These are phyloP conservation scores for Aythya baeri DNA, from an alignment of 2,113 vertebrate genomes.

Conservation along the genomic window DNA sequence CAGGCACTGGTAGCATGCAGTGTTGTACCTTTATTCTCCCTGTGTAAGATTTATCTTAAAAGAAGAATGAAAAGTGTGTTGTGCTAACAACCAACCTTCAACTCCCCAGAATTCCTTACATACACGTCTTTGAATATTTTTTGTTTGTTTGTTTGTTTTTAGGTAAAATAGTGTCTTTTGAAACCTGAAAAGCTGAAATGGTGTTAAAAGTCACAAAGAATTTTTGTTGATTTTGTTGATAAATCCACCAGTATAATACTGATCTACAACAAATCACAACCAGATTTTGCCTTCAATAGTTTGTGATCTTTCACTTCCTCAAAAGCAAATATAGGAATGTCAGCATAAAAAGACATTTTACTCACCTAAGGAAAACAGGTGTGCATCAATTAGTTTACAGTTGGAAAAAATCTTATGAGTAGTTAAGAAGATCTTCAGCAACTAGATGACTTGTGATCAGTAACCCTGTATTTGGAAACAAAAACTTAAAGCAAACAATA, in stretches of 20 bases:
- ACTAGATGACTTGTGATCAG: background rate
- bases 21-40: background rate
- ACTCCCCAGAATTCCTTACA: background rate
- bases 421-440: background rate
- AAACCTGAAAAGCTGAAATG: background rate
- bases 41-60: background rate
- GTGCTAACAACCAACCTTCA: background rate
- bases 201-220: background rate
- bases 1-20: background rate
- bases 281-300: background rate
- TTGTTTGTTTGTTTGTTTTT: too few species aligned
- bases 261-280: background rate
- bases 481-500: background rate
- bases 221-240: background rate
- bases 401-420: background rate
- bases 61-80: background rate
- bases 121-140: background rate
- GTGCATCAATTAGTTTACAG: background rate
- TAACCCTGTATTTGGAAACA: background rate
- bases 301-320: background rate
- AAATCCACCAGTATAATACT: background rate
- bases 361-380: background rate
- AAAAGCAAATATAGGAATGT: conserved; percentile 1
- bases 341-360: background rate
- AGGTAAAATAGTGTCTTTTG: background rate